Evolutionary conservation across 2,888 invertebrate genomes (phyloP).

Genomic region (Zygaena filipendulae): DNA sequence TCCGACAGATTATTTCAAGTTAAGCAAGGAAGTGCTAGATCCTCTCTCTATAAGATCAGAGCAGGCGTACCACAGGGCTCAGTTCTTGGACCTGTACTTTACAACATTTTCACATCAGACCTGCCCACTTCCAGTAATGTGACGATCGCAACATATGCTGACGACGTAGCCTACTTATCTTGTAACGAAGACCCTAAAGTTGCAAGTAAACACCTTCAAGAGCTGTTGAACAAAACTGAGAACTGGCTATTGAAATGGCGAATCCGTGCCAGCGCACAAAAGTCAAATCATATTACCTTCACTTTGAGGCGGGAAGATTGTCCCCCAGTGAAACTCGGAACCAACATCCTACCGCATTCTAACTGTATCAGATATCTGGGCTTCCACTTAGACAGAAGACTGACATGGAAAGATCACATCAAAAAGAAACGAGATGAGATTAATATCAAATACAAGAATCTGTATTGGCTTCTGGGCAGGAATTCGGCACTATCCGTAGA

Average conservation of each 20-base stretch:
- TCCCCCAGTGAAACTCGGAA: conserved; percentile 11
- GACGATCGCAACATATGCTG: conserved; percentile 12
- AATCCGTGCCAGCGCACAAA: conserved; percentile 7
- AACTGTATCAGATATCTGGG: conserved; percentile 14
- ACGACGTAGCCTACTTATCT: conserved; percentile 11
- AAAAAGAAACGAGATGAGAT: conserved; percentile 10
- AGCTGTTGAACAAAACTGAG: conserved; percentile 3
- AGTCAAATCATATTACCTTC: conserved; percentile 8
- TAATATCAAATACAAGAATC: conserved; percentile 1
- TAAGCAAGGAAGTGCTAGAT: not conserved
- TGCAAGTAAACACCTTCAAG: conserved; percentile 5
- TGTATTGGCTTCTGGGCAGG: conserved; percentile 12
- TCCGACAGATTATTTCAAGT: conserved; percentile 4
- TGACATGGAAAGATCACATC: conserved; percentile 15
- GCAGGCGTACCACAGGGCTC: conserved; percentile 2
- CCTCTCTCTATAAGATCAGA: no score
- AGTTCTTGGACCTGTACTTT: conserved; percentile 1
- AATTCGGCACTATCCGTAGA: conserved; percentile 5
- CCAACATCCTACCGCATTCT: conserved; percentile 6
- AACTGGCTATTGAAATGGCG: conserved; percentile 9
- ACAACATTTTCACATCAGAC: not conserved
- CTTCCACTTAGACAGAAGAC: conserved; percentile 12
- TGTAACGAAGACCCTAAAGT: conserved; percentile 2
- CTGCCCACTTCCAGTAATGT: not conserved
- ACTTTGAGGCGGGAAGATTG: conserved; percentile 9